These are phyloP conservation scores for Agonum fuliginosum DNA, from an alignment of 2,888 invertebrate genomes.

Conservation along the genomic window DNA sequence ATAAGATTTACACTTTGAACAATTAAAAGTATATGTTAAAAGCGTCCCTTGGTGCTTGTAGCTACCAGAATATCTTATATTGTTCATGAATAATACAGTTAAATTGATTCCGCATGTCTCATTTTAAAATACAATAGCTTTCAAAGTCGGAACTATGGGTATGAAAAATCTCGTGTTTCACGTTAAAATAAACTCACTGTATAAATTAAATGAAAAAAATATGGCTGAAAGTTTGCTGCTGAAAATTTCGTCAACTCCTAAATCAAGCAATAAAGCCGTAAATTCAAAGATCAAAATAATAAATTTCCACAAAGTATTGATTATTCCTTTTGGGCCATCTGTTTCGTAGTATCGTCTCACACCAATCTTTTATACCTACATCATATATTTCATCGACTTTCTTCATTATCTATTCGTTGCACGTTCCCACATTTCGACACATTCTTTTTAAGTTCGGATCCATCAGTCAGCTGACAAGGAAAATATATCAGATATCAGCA, in stretches of 20 bases:
- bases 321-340: slow-evolving; percentile 17
- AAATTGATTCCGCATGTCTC: too few relatives aligned
- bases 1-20: too few relatives aligned
- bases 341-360: slow-evolving; percentile 18
- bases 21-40: too few relatives aligned
- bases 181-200: too few relatives aligned
- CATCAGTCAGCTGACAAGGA: slow-evolving; percentile 30
- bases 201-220: too few relatives aligned
- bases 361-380: slow-evolving; percentile 29
- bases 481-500: slow-evolving; percentile 43
- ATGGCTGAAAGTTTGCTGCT: background rate
- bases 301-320: slow-evolving; percentile 5
- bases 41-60: too few relatives aligned
- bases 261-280: slow-evolving; percentile 3
- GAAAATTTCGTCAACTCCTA: too few relatives aligned
- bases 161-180: too few relatives aligned
- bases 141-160: too few relatives aligned
- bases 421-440: slow-evolving; percentile 35
- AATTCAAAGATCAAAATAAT: slow-evolving; percentile 31
- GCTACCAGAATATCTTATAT: too few relatives aligned
- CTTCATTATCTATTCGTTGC: slow-evolving; percentile 37
- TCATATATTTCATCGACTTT: slow-evolving; percentile 35
- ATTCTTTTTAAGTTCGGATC: slow-evolving; percentile 27
- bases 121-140: too few relatives aligned
- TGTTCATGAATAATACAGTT: too few relatives aligned